Evolutionary conservation across 2,797 vertebrate genomes (phyloP), one percentile per base, ranked within the genome.

Genomic region (Lepilemur ruficaudatus): DNA sequence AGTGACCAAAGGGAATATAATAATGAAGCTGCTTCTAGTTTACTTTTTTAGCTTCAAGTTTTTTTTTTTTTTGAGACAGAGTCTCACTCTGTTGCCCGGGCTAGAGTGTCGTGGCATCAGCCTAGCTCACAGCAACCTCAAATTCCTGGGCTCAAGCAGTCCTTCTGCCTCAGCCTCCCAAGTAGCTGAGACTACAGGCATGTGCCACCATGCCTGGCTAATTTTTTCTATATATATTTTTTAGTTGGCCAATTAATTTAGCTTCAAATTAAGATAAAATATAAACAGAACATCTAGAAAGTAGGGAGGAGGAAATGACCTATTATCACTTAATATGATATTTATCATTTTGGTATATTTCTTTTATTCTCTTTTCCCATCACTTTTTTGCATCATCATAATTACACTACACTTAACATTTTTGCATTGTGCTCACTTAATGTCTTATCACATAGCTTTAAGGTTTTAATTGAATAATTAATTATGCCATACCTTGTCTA

Each of bases 351-450:
- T 76, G 52, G 14, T 70, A 25, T 81, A 67, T 50, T 93, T 89
- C 23, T 50, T 87, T 80, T 30, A 18, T 61, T 61, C 30, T 46
- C 75, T 75, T 9, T 9, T 4, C 41, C 12, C 43, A 38, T 75
- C 38, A 28, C 38, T 90, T 65, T 93, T 96, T 96, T 91, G 46
- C 35, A 95, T 23, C 69, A 32, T 72, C 12, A 32, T 85, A 88
- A 84, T 67, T 25, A 72, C 1, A 72, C 41, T 28, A 83, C 2
- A 87, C 30, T 14, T 41, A 38, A 38, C 3, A 80, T 18, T 92
- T 92, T 35, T 79, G 9, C 55, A 92, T 59, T 89, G 35, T 92
- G 52, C 46, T 93, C 63, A 95, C 28, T 91, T 92, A 92, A 85
- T 20, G 75, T 17, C 30, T 4, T 43, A 48, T 38, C 32, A 46